Base-by-base conservation (phyloP, 2,113 vertebrate species). In the Triplophysa dalaica region DNA sequence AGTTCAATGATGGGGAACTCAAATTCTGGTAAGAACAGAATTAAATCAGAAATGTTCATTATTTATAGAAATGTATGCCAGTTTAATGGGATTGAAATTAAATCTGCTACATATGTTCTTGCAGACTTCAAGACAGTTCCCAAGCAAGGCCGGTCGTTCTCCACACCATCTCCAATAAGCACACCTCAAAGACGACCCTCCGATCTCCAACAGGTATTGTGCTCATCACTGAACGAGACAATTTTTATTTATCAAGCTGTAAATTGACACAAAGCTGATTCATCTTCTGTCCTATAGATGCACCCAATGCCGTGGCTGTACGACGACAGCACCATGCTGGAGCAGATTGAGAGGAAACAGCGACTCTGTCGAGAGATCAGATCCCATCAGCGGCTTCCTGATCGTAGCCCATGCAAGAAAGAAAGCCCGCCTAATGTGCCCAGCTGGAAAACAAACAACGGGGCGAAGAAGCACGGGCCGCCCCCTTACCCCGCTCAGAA, bases 261-360 rank as follows among this genome's bases (percentile, higher is more conserved):
- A 64, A 52, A 58, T 54, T 52, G n/a, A n/a, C 8, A 14, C 2
- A 14, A 2, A 82, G 77, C 19, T 29, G 81, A 52, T 48, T 26
- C 21, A 64, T 38, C 16, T 13, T 64, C 17, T 48, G 9, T 64
- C 12, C 85, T 66, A 84, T 75, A 98, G 96, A 94, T 98, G 91
- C 93, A 95, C 1, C 95, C 95, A 87, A 96, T 98, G 94, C 97
- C 95, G 75, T 98, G 98, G 98, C 90, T 97, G 88, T 96, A 96
- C 85, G 96, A 96, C 79, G 98, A 99, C 92, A 95, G 94, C 86
- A 99, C 95, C 3, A 98, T 99, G 96, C 91, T 98, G 84, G 97
- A 98, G 83, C 97, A 96, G 93, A 99, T 99, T 79, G 96, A 98
- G 92, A 96, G 96, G 87, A 99, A 99, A 77, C 96, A 97, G 78